phyloP scores from a whole-genome alignment of 2,113 vertebrate genomes.

The Aegithalos caudatus region DNA sequence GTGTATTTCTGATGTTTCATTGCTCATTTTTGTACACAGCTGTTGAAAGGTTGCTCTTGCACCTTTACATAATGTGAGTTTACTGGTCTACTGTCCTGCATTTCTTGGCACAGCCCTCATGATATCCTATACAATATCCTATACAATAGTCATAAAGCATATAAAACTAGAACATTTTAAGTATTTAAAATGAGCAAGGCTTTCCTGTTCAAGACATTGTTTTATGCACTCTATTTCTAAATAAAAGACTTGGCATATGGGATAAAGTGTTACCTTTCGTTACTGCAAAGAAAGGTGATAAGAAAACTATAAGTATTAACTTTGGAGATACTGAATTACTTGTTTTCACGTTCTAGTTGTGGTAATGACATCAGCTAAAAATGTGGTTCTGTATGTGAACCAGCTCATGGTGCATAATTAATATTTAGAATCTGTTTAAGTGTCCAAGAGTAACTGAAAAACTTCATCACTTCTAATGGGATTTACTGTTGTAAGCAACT shows the following conservation, averaged over 20 bases:
- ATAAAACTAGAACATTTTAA: background rate
- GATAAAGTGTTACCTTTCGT: background rate
- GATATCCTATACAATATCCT: background rate
- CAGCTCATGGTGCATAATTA: background rate
- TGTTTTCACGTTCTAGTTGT: background rate
- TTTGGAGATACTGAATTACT: background rate
- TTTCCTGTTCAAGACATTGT: constrained; percentile 12
- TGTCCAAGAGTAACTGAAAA: background rate
- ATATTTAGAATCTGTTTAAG: background rate
- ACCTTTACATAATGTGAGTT: background rate
- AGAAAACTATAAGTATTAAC: background rate
- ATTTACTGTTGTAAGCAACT: background rate
- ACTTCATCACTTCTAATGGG: background rate
- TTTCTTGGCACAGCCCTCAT: background rate
- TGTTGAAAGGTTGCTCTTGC: background rate
- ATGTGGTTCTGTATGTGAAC: background rate
- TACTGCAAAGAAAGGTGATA: background rate
- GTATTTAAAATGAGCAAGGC: background rate
- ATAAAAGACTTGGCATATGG: background rate
- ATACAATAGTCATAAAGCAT: background rate
- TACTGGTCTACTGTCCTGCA: background rate
- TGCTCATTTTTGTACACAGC: background rate
- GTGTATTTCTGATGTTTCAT: background rate
- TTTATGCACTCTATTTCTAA: constrained; percentile 41
- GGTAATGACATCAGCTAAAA: background rate